A percentile compares a stretch with the other conserved stretches of the same genome.
Evolutionary conservation across 2,797 vertebrate species (phyloP).

Genomic region (Odontamblyopus rebecca): DNA sequence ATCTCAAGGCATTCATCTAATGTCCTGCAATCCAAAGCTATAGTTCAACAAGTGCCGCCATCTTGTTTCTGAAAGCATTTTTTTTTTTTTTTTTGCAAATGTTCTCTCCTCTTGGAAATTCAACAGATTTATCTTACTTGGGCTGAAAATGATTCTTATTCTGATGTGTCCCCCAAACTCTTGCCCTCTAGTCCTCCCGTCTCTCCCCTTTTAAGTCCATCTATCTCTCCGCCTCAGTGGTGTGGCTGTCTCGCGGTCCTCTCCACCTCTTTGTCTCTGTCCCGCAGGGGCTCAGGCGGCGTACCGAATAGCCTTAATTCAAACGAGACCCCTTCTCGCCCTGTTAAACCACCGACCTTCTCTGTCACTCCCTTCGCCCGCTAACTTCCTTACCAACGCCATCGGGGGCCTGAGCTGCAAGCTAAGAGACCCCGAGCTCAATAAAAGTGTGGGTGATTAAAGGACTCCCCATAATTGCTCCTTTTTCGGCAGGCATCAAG

Average conservation of each 20-base stretch:
- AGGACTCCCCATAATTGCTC: slow-evolving; percentile 78
- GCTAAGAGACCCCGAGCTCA: slow-evolving; percentile 71
- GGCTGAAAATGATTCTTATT: slow-evolving; percentile 44
- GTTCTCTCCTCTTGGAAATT: slow-evolving; percentile 21
- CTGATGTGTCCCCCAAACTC: slow-evolving; percentile 52
- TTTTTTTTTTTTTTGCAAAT: slow-evolving; percentile 25
- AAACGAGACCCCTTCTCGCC: slow-evolving; percentile 70
- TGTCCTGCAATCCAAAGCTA: slow-evolving; percentile 17
- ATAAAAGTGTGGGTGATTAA: slow-evolving; percentile 79
- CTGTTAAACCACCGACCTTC: slow-evolving; percentile 78
- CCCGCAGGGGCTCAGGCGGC: slow-evolving; percentile 51
- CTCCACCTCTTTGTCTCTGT: slow-evolving; percentile 65
- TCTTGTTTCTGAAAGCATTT: slow-evolving; percentile 27
- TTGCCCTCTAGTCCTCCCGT: slow-evolving; percentile 49
- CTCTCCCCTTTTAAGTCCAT: slow-evolving; percentile 52
- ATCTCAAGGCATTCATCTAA: slow-evolving; percentile 10
- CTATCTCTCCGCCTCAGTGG: slow-evolving; percentile 61
- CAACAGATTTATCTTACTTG: slow-evolving; percentile 44
- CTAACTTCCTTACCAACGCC: slow-evolving; percentile 36
- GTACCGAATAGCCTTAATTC: slow-evolving; percentile 64
- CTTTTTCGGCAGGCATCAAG: slow-evolving; percentile 75
- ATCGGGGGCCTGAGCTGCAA: slow-evolving; percentile 70
- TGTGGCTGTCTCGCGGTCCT: slow-evolving; percentile 53
- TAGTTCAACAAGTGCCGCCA: slow-evolving; percentile 53
- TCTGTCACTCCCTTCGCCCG: slow-evolving; percentile 68